phyloP scores from a whole-genome alignment of 2,797 vertebrate species.

The Hybognathus amarus region DNA sequence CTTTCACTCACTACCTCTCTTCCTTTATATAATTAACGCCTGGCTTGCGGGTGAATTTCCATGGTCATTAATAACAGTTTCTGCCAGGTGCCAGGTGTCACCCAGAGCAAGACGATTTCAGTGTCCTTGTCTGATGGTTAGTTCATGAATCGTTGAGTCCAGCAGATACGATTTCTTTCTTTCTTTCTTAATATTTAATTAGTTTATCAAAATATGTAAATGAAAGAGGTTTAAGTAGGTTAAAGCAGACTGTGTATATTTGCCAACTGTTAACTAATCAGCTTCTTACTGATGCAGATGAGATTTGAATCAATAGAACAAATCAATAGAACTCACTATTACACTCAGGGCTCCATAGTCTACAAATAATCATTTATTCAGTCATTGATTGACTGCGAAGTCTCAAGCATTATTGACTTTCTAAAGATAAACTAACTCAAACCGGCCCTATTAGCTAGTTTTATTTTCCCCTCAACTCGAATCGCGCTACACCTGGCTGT shows the following conservation, averaged over 20 bases:
- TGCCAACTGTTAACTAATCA: slow-evolving; percentile 64
- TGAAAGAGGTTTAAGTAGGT: slow-evolving; percentile 14
- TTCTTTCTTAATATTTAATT: neutral
- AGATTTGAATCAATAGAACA: slow-evolving; percentile 73
- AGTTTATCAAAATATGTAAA: slow-evolving; percentile 14
- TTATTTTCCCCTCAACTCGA: slow-evolving; percentile 14
- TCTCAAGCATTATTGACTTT: slow-evolving; percentile 66
- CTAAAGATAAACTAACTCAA: slow-evolving; percentile 45
- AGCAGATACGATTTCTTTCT: slow-evolving; percentile 3
- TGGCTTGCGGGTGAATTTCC: slow-evolving; percentile 78
- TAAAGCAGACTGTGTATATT: slow-evolving; percentile 27
- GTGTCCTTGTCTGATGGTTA: slow-evolving; percentile 73
- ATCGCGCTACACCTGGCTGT: slow-evolving; percentile 16
- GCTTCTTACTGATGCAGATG: slow-evolving; percentile 67
- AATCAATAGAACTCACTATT: slow-evolving; percentile 72
- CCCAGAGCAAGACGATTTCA: slow-evolving; percentile 73
- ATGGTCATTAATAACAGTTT: slow-evolving; percentile 82
- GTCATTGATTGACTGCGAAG: slow-evolving; percentile 75
- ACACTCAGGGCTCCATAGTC: slow-evolving; percentile 68
- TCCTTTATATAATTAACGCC: slow-evolving; percentile 81
- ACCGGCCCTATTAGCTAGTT: slow-evolving; percentile 23
- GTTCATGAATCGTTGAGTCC: slow-evolving; percentile 60
- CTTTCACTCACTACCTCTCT: slow-evolving; percentile 66
- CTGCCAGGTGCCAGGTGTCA: slow-evolving; percentile 75
- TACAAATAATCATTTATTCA: slow-evolving; percentile 82